Evolutionary conservation across 2,797 vertebrate species (phyloP).

Genomic region (Thamnophis elegans): DNA sequence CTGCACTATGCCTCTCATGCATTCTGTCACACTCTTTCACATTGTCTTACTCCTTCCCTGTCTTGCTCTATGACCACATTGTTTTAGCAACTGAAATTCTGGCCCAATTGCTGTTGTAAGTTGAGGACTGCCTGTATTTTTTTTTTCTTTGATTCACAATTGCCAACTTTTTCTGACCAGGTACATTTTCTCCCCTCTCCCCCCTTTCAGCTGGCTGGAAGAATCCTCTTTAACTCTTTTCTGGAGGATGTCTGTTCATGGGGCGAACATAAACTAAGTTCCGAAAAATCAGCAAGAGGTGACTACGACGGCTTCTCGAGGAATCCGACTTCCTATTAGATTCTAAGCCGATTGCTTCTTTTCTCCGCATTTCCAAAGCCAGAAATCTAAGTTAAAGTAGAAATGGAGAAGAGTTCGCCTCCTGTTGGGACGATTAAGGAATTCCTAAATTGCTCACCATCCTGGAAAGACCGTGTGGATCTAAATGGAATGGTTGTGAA

Average conservation of each 20-base stretch:
- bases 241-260: neutral
- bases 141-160: neutral
- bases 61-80: neutral
- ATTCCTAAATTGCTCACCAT: neutral
- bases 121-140: neutral
- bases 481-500: neutral
- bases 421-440: constrained; percentile 9
- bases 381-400: neutral
- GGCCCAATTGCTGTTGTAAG: neutral
- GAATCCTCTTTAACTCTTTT: neutral
- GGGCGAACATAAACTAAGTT: neutral
- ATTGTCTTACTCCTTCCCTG: neutral
- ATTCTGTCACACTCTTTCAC: neutral
- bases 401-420: constrained; percentile 10
- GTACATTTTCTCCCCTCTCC: neutral
- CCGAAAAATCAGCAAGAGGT: neutral
- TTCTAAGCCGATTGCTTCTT: neutral
- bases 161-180: neutral
- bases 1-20: neutral
- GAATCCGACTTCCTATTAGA: neutral
- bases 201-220: neutral
- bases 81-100: neutral
- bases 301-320: neutral
- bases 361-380: constrained; percentile 11
- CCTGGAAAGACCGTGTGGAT: neutral